phyloP scores from a whole-genome alignment of 2,113 vertebrate species.

The Pluvianellus socialis region DNA sequence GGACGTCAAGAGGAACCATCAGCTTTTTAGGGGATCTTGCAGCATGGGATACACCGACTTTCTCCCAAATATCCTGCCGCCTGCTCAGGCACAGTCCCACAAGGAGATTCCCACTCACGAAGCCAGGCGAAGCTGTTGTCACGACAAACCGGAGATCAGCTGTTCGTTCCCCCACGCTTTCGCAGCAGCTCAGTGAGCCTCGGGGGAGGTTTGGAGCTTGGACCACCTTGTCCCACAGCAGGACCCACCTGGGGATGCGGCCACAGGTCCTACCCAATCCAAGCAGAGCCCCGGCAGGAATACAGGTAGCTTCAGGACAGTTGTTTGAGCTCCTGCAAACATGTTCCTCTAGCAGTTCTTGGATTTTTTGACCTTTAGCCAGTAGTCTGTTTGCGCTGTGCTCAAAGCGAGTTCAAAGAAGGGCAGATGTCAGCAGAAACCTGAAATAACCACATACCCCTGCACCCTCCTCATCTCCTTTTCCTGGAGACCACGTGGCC shows the following conservation, averaged over 20 bases:
- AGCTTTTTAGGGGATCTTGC: neutral
- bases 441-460: neutral
- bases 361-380: neutral
- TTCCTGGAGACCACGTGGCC: neutral
- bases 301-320: neutral
- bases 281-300: neutral
- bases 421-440: neutral
- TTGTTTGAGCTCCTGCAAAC: neutral
- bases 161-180: rapidly evolving
- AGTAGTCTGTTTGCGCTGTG: neutral
- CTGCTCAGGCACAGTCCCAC: neutral
- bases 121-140: neutral
- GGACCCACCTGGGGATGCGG: neutral
- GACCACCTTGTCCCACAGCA: neutral
- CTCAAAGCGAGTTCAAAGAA: neutral
- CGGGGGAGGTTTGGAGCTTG: neutral
- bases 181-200: neutral
- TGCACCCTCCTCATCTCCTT: neutral
- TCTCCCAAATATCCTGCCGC: neutral
- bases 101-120: neutral
- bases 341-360: neutral
- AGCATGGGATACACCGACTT: neutral
- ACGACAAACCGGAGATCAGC: neutral
- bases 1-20: neutral
- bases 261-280: neutral